Percentiles rank a stretch among this genome's conserved stretches.
These are phyloP conservation scores for Micronycteris hirsuta DNA, from an alignment of 2,113 vertebrate genomes.

Conservation along the genomic window DNA sequence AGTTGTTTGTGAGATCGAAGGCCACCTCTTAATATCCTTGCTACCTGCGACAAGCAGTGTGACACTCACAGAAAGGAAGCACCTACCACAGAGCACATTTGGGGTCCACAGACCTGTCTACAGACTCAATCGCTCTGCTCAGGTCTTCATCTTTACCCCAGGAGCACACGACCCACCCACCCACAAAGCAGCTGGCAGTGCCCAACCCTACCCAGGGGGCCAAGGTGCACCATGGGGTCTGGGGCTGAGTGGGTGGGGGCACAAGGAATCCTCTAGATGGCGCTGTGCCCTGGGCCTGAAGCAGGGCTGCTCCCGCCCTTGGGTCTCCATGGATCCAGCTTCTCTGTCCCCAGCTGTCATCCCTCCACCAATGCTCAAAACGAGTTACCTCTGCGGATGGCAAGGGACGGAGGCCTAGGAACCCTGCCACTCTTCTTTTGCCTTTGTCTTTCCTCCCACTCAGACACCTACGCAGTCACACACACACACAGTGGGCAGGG, in stretches of 20 bases:
- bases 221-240: rapidly evolving
- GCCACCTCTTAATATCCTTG: neutral
- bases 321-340: rapidly evolving
- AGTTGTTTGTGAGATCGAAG: neutral
- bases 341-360: too few relatives aligned
- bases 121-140: neutral
- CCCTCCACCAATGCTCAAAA: neutral
- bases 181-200: rapidly evolving
- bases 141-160: neutral
- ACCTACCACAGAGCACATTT: neutral
- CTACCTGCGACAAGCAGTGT: too few relatives aligned
- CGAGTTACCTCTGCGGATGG: neutral
- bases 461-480: neutral
- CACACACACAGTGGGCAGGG: rapidly evolving
- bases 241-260: neutral
- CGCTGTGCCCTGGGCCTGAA: rapidly evolving
- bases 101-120: neutral
- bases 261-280: neutral
- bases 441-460: neutral
- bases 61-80: neutral
- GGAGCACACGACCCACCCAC: neutral
- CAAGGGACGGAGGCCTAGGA: neutral
- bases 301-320: neutral
- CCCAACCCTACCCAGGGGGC: rapidly evolving
- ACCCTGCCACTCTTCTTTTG: neutral